Evolutionary conservation across 2,797 vertebrate species (phyloP), one percentile per base, ranked within the genome.

Genomic region (Galaxias olidus): DNA sequence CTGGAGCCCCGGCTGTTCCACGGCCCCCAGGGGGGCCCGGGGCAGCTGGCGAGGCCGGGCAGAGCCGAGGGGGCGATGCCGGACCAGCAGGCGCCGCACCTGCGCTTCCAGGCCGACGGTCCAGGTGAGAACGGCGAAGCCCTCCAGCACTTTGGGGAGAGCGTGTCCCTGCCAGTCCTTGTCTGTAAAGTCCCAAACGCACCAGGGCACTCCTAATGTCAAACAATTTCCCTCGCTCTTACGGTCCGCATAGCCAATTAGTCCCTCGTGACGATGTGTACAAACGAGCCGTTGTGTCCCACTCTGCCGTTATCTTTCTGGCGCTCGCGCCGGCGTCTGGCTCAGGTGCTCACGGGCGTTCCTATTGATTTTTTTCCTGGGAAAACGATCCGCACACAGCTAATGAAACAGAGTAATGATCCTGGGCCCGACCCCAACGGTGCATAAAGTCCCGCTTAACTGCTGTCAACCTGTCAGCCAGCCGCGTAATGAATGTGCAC

Each of bases 1-100:
- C 78, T 87, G 62, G 95, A 95, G 55, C 90, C 89, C 67, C 93
- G 94, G 43, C 81, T 95, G n/a, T 92, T 93, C 53, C 93, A 93
- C 11, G 93, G 91, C 59, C 89, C 92, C 40, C 76, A 79, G 63
- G 92, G 92, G 17, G 84, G 84, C 9, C 85, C 89, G 9, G 87
- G 92, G 72, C 86, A 85, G 10, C 83, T 90, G 75, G 80, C 88
- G 3, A 90, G 93, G 71, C 67, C 93, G 0, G 12, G 88, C 0
- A 90, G 90, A 41, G 68, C 88, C 0, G 94, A 92, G 0, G 92
- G 90, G 10, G 89, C 93, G 81, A 93, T 93, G 80, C 94, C 93
- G 10, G 93, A 91, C 17, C 86, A 89, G 65, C 87, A 87, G 71
- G 89, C 88, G 12, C 92, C 93, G 64, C 85, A 72, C 12, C 82